Evolutionary conservation across 1,140 invertebrate species (phyloP).

Genomic region (Sarcophaga peregrina): DNA sequence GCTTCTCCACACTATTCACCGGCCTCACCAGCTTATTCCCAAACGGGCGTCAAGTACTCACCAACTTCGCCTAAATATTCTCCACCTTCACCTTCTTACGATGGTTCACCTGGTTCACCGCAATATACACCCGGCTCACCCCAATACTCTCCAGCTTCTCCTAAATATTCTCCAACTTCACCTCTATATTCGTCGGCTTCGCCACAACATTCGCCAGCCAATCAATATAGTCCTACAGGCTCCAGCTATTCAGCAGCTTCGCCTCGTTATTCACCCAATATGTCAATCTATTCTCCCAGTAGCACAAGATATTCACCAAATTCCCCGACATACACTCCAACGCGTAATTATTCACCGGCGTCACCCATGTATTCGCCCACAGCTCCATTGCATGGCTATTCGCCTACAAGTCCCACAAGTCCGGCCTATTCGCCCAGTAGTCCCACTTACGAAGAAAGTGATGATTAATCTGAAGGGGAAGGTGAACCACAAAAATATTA

Average conservation of each 20-base stretch:
- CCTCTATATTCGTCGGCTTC: conserved; percentile 79
- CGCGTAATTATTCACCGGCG: conserved; percentile 77
- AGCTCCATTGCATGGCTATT: conserved; percentile 79
- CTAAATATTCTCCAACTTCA: conserved; percentile 86
- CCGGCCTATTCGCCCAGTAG: conserved; percentile 79
- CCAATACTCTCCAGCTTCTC: conserved; percentile 82
- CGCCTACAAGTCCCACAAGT: conserved; percentile 74
- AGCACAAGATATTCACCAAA: conserved; percentile 88
- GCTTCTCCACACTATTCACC: conserved; percentile 83
- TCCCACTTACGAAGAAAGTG: conserved; percentile 62
- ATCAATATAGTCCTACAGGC: conserved; percentile 72
- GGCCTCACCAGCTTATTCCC: conserved; percentile 82
- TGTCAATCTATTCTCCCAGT: conserved; percentile 75
- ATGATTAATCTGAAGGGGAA: conserved; percentile 57
- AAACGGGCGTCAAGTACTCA: conserved; percentile 83
- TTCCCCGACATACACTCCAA: conserved; percentile 69
- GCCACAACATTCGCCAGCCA: conserved; percentile 67
- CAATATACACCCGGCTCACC: conserved; percentile 76
- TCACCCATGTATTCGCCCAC: conserved; percentile 86
- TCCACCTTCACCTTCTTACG: conserved; percentile 80
- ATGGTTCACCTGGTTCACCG: conserved; percentile 75
- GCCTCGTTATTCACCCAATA: conserved; percentile 68
- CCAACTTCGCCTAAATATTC: conserved; percentile 80
- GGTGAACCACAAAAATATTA: neutral
- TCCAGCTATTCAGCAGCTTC: conserved; percentile 78